These are phyloP conservation scores for Drosophila lini DNA, from an alignment of 1,140 invertebrate species.

Conservation along the genomic window DNA sequence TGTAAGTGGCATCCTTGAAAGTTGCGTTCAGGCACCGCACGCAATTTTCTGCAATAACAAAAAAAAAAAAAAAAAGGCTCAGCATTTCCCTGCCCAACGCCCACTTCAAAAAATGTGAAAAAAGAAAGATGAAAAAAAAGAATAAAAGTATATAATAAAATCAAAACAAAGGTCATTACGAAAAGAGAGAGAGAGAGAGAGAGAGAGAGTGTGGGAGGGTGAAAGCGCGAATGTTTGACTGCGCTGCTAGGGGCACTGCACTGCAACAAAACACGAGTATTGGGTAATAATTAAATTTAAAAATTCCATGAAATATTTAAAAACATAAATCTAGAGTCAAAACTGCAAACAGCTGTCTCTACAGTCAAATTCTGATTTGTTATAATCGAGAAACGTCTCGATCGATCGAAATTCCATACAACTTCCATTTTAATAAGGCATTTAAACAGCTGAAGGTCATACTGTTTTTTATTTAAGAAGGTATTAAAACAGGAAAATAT, in stretches of 20 bases:
- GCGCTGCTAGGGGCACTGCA: conserved; percentile 16
- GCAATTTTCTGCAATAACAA: conserved; percentile 71
- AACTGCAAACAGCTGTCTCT: too few species aligned
- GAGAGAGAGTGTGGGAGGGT: not conserved
- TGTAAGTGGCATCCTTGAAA: conserved; percentile 80
- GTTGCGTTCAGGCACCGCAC: conserved; percentile 67
- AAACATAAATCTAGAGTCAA: too few species aligned
- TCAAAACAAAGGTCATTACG: conserved; percentile 51
- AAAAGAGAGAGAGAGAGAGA: not conserved
- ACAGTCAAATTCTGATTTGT: too few species aligned
- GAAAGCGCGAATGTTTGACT: conserved; percentile 4
- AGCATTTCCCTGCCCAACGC: conserved; percentile 23
- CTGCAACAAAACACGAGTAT: not conserved
- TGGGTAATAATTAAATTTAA: too few species aligned
- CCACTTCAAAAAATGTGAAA: conserved; percentile 17
- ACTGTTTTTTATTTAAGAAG: too few species aligned
- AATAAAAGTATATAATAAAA: conserved; percentile 41
- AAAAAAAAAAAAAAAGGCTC: conserved; percentile 7
- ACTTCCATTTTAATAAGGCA: not conserved
- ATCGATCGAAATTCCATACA: too few species aligned
- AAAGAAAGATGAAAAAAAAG: not conserved
- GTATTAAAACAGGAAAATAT: too few species aligned
- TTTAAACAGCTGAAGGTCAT: not conserved
- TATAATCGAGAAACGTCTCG: too few species aligned
- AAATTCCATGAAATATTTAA: not conserved